Evolutionary conservation across 2,797 vertebrate genomes (phyloP), one percentile per base, ranked within the genome.

Genomic region (Chelmon rostratus): DNA sequence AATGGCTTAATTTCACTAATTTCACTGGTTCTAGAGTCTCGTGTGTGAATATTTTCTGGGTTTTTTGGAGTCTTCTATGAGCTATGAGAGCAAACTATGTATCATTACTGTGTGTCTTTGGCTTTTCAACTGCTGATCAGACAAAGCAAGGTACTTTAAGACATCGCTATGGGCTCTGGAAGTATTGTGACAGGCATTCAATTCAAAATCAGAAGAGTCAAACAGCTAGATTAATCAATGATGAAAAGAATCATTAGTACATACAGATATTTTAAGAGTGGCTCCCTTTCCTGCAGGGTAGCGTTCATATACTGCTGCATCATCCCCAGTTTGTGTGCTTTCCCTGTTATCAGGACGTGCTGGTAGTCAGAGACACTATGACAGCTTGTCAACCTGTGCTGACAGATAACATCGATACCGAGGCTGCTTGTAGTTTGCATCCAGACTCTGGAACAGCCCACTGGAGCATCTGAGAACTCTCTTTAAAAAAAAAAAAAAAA

Each of bases 361-460:
- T 62, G 69, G 56, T 76, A 81, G 70, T 79, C 74, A 47, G 69
- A 86, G 79, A 88, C 85, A 76, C 65, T 23, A 42, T 81, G 86
- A 87, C 90, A 84, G 86, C 86, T 76, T 76, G 84, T 87, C 88
- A 92, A 63, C 85, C 85, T 83, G 78, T 69, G 81, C 87, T 89
- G 88, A 89, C 86, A 92, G 82, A 81, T 84, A 73, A 86, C 86
- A 88, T 70, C 40, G 18, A 86, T 54, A 68, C 63, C 19, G 68
- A 82, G 73, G 76, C 85, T 71, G 79, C 72, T 76, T 78, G 78
- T 82, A 71, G 62, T 83, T 79, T 74, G 74, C 71, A 62, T 82
- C 62, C 70, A 74, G 76, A 73, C 67, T 79, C 66, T 73, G 86
- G 49, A 86, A 46, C 72, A 83, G 53, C 69, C 78, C 77, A 65